Percentiles rank a stretch among this genome's conserved stretches.
Conservation (phyloP, 2,888 invertebrate species). For the Allophyes oxyacanthae region DNA sequence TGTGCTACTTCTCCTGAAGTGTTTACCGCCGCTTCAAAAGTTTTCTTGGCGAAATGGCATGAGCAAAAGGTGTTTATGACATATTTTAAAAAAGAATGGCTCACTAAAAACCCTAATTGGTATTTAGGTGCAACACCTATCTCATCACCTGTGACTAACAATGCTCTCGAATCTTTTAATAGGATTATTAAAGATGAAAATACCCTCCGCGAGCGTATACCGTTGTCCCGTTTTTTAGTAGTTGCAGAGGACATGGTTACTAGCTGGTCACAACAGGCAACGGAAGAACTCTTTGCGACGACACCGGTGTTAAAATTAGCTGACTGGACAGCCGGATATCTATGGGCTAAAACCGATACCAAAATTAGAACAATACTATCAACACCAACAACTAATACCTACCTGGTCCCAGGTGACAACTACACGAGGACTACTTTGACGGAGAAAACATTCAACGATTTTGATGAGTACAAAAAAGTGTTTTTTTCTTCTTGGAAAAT, state of each 20-base stretch:
- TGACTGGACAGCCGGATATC: conserved; percentile 25
- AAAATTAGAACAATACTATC: too few relatives aligned
- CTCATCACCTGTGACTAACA: conserved; percentile 9
- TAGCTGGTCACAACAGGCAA: conserved; percentile 19
- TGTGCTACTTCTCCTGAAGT: conserved; percentile 10
- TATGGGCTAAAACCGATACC: conserved; percentile 27
- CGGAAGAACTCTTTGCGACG: conserved; percentile 11
- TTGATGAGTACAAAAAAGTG: too few relatives aligned
- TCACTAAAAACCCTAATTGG: conserved; percentile 22
- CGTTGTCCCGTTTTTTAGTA: conserved; percentile 5
- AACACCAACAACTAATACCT: too few relatives aligned
- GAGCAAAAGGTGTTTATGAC: conserved; percentile 13
- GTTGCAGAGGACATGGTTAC: conserved; percentile 21
- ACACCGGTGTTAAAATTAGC: conserved; percentile 14
- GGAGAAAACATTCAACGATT: too few relatives aligned
- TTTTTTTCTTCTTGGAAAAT: too few relatives aligned
- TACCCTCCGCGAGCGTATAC: conserved; percentile 12
- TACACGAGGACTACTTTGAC: too few relatives aligned
- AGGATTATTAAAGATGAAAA: conserved; percentile 8
- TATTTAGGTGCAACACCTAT: conserved; percentile 6
- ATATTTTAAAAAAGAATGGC: conserved; percentile 26
- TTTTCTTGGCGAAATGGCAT: conserved; percentile 22
- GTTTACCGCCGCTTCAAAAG: conserved; percentile 9
- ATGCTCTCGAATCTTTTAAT: conserved; percentile 12
- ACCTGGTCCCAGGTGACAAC: too few relatives aligned